A percentile compares a stretch with the other conserved stretches of the same genome.
Conservation (phyloP, 2,888 invertebrate species). For the Bembecia ichneumoniformis region DNA sequence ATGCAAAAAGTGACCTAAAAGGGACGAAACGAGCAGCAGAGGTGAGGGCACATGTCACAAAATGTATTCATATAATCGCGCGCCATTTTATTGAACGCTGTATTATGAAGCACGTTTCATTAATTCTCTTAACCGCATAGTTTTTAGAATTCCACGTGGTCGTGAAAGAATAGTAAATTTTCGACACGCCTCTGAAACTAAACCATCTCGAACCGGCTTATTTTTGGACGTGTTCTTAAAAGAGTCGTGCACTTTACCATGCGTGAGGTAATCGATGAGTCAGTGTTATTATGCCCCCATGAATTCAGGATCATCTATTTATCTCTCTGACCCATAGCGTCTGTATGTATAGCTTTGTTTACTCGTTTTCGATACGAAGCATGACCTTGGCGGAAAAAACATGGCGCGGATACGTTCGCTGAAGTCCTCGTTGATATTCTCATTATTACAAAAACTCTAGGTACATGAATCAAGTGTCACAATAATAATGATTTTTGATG, state of each 20-base stretch:
- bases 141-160: conserved; percentile 37
- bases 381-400: conserved; percentile 69
- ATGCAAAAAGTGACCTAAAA: conserved; percentile 86
- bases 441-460: conserved; percentile 23
- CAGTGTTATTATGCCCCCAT: conserved; percentile 29
- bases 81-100: conserved; percentile 69
- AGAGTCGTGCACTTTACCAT: conserved; percentile 32
- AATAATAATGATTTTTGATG: conserved; percentile 42
- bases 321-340: conserved; percentile 8
- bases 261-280: conserved; percentile 56
- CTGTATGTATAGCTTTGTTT: conserved; percentile 50
- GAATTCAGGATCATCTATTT: conserved; percentile 12
- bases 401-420: conserved; percentile 66
- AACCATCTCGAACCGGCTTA: conserved; percentile 41
- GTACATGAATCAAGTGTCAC: conserved; percentile 11
- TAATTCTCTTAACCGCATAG: conserved; percentile 17
- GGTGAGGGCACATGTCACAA: conserved; percentile 77
- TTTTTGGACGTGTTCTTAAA: conserved; percentile 49
- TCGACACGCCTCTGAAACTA: conserved; percentile 7
- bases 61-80: conserved; percentile 62
- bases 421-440: conserved; percentile 30
- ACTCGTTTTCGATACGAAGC: conserved; percentile 59
- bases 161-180: conserved; percentile 10
- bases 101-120: conserved; percentile 27
- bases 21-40: conserved; percentile 91